Evolutionary conservation across 1,140 invertebrate species (phyloP), one percentile per base, ranked within the genome.

Genomic region (Mylabris phalerata): DNA sequence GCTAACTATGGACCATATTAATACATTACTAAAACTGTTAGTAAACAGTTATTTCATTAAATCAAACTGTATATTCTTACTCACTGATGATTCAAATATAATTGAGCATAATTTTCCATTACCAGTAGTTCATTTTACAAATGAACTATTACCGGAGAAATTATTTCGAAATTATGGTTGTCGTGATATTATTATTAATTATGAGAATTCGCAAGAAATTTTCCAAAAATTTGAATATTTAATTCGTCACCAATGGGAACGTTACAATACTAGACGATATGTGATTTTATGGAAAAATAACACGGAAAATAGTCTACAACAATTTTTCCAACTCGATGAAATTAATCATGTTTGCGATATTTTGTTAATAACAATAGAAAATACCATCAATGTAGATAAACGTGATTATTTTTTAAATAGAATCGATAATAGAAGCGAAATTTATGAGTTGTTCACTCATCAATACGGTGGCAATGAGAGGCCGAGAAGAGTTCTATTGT

Each of bases 1-100:
- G 13, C 13, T 13, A 13, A 13, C 13, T 13, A 13, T 13, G 13
- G 13, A 13, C 13, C 13, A 19, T 24, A 40, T 19, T 9, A 13
- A 50, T 38, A 6, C 32, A 50, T 3, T 48, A 50, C 26, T 55
- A 6, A 50, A 50, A 13, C 39, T 48, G 9, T 49, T 62, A 32
- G 50, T 62, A 50, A 52, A 62, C 40, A 52, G 11, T n/a, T 62
- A 62, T 50, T 59, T 62, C 50, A 26, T 49, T n/a, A 10, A 55
- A 4, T 41, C 56, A 9, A 32, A 44, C 5, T 62, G 60, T 47
- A 9, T 62, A 11, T 55, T 59, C 9, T 32, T 62, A 24, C 55
- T 62, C 32, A 55, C 50, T 0, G 52, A 62, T 40, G 27, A 26
- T 40, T 19, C 6, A 9, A 48, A 27, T 32, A 39, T 13, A 3